Evolutionary conservation across 2,113 vertebrate genomes (phyloP), one percentile per base, ranked within the genome.

Genomic region (Machaerirhynchus nigripectus): DNA sequence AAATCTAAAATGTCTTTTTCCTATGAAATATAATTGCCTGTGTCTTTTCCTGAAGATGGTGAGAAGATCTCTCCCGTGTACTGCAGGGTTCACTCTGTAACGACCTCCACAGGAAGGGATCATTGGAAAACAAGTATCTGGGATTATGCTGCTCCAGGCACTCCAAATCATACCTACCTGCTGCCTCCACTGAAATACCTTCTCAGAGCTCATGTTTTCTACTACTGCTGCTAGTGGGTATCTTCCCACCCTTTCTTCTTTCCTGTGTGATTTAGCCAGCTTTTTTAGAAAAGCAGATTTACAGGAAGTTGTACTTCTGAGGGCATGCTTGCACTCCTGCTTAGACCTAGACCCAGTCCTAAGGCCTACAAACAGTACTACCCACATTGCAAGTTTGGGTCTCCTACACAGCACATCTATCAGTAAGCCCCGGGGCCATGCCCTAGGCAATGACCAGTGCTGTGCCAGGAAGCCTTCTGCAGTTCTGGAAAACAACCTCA

Each of bases 351-450:
- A 40, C 13, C 11, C 37, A 37, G 26, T 30, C 35, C 69, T 46
- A 39, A 81, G 21, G 40, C 19, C 31, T 60, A 15, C 42, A 84
- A 37, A 28, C 24, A 50, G 19, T 39, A 16, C 28, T 35, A 11
- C 23, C 35, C 11, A 14, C 11, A 52, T 37, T 50, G 76, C 37
- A 86, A 28, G 17, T 18, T 15, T 49, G 20, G 21, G 15, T 65
- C 9, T 46, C 9, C 44, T 9, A 15, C 39, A 46, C 17, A 44
- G 35, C 20, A 40, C 12, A 35, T 73, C 47, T 78, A 2, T 24
- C 33, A 5, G 23, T 33, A 24, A 71, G 7, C 7, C 17, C 35
- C 1, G 1, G 26, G 30, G 35, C 27, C 8, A 0, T 68, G 44
- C 11, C 33, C 49, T 11, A 13, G 52, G 14, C 30, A 35, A 3